Evolutionary conservation across 2,888 invertebrate species (phyloP), one percentile per base, ranked within the genome.

Genomic region (Hyalella azteca): DNA sequence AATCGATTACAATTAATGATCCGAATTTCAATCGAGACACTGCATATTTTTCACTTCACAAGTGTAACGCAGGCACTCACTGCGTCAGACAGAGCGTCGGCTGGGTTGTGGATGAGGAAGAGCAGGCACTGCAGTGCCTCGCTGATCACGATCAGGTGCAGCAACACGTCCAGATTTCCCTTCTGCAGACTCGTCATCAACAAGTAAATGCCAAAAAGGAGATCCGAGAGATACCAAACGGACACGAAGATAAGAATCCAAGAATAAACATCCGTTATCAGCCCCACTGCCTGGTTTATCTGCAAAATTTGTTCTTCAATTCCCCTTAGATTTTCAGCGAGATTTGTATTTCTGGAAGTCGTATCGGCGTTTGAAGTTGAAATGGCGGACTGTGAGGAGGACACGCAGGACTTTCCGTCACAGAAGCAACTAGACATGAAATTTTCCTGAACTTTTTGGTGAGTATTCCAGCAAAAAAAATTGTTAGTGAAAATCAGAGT

Each of bases 41-140:
- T n/a, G n/a, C n/a, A n/a, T n/a, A n/a, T n/a, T n/a, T n/a, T n/a
- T n/a, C n/a, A n/a, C n/a, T n/a, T n/a, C n/a, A n/a, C n/a, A n/a
- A n/a, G n/a, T n/a, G n/a, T n/a, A n/a, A n/a, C n/a, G n/a, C n/a
- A n/a, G n/a, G n/a, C n/a, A 66, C 66, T 66, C 36, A 66, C 66
- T 5, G 66, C 66, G 7, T 32, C 36, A 32, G 36, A 11, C 66
- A 66, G 19, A 19, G 32, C 66, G 36, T 66, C 66, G 19, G 66
- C 66, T 22, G 66, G 66, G 66, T 66, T 66, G 39, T 66, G 66
- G 36, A 66, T 66, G 29, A 66, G 66, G 19, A 66, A 36, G 29
- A 66, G 15, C 36, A 66, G 36, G 29, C 36, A 66, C 19, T n/a
- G n/a, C n/a, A 36, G 19, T 2, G 66, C 66, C 19, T 66, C 66